Conservation (phyloP, 2,113 vertebrate species). For the Lipotes vexillifer region DNA sequence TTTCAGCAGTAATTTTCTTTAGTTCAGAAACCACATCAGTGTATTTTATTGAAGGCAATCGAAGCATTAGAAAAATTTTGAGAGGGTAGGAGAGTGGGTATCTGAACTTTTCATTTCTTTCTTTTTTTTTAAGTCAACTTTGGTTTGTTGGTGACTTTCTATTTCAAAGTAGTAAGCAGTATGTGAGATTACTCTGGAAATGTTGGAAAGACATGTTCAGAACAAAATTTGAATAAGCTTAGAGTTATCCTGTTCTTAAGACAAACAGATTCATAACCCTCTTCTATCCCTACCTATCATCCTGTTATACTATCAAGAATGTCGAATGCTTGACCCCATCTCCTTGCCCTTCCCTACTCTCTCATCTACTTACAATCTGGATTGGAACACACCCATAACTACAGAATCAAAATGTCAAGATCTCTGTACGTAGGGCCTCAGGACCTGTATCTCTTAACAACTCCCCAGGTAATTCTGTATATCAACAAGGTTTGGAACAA, state of each 20-base stretch:
- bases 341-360: neutral
- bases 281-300: neutral
- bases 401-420: neutral
- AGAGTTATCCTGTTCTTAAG: neutral
- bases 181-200: neutral
- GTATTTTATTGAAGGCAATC: neutral
- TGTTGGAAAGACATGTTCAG: neutral
- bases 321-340: neutral
- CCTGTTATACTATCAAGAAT: neutral
- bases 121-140: neutral
- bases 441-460: neutral
- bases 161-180: neutral
- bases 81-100: neutral
- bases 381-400: neutral
- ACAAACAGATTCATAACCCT: neutral
- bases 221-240: neutral
- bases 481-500: neutral
- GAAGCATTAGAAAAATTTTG: constrained; percentile 12
- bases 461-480: neutral
- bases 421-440: neutral
- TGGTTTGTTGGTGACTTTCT: neutral
- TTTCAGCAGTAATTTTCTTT: constrained; percentile 52
- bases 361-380: neutral
- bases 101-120: neutral
- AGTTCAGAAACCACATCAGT: neutral